Evolutionary conservation across 1,140 invertebrate genomes (phyloP).

Genomic region (Meloidogyne floridensis): DNA sequence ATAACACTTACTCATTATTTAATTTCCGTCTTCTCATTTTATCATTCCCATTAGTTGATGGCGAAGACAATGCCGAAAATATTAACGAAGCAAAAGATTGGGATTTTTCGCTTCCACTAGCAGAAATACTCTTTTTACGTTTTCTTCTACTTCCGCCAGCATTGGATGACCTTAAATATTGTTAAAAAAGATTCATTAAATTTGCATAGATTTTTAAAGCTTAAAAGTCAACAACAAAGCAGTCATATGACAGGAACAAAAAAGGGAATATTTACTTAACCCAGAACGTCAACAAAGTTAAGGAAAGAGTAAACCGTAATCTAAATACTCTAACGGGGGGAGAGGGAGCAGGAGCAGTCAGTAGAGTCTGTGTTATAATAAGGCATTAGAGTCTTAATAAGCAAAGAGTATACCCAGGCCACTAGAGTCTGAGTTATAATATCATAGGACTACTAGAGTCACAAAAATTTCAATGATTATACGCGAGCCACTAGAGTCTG

Average conservation of each 20-base stretch:
- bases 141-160: neutral
- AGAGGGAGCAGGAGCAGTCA: too few relatives aligned
- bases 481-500: too few relatives aligned
- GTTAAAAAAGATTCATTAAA: constrained; percentile 2
- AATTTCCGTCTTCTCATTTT: neutral
- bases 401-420: too few relatives aligned
- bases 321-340: too few relatives aligned
- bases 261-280: neutral
- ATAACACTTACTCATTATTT: neutral
- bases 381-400: too few relatives aligned
- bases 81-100: neutral
- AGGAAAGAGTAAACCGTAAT: too few relatives aligned
- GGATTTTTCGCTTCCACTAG: neutral
- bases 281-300: neutral
- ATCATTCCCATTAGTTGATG: neutral
- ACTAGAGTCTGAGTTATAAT: too few relatives aligned
- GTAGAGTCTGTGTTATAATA: too few relatives aligned
- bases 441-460: too few relatives aligned
- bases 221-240: neutral
- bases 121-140: neutral
- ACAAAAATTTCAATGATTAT: too few relatives aligned
- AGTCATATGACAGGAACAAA: neutral
- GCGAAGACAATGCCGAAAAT: neutral
- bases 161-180: constrained; percentile 2
- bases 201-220: neutral